phyloP scores from a whole-genome alignment of 2,797 vertebrate species.

The Ceyx erithaca region DNA sequence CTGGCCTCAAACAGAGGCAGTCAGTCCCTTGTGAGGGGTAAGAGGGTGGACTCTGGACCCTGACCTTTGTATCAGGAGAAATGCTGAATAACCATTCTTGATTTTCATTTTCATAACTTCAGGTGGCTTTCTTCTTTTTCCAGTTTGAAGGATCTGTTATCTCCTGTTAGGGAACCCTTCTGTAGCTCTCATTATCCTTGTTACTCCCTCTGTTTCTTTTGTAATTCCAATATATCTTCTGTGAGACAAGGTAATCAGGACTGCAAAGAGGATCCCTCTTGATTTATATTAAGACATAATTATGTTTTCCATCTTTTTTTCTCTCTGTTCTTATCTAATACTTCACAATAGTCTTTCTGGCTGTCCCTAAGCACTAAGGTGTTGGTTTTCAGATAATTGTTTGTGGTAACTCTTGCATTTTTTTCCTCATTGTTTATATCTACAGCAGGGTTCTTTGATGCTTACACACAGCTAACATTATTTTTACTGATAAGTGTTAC shows the following conservation, averaged over 20 bases:
- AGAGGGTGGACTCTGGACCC: background rate
- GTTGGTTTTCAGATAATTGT: background rate
- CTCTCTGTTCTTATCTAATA: background rate
- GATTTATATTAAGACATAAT: background rate
- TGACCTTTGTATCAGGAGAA: background rate
- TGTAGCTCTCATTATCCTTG: background rate
- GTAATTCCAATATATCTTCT: background rate
- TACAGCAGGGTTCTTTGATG: background rate
- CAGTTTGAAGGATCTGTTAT: background rate
- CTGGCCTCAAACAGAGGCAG: background rate
- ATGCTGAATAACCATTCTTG: background rate
- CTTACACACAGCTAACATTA: background rate
- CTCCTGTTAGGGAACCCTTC: background rate
- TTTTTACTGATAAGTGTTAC: background rate
- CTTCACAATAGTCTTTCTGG: background rate
- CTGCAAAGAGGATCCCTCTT: background rate
- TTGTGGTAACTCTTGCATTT: background rate
- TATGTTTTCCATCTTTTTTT: background rate
- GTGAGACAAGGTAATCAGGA: background rate
- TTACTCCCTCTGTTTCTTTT: background rate
- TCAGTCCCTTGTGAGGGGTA: rapidly evolving
- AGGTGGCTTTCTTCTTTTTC: background rate
- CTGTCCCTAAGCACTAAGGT: background rate
- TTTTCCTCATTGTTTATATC: background rate
- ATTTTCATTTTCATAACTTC: background rate